Evolutionary conservation across 2,113 vertebrate genomes (phyloP), one percentile per base, ranked within the genome.

Genomic region (Puntigrus tetrazona): DNA sequence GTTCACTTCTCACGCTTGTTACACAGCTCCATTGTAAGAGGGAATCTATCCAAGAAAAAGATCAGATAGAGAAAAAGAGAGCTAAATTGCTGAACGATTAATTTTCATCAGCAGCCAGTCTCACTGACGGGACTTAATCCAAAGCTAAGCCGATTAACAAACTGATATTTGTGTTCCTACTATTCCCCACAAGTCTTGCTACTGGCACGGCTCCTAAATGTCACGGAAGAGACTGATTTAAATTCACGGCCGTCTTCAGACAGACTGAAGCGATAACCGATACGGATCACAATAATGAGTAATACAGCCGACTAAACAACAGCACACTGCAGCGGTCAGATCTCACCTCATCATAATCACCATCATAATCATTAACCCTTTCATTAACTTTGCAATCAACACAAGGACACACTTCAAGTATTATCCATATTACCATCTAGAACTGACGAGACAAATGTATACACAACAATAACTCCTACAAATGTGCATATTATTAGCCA

Each of bases 91-190:
- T 50, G 67, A 47, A 81, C 76, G 79, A 81, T 81, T 87, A 43
- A 61, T 65, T 78, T 59, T 84, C 82, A 80, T 78, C 61, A 69
- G 27, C 22, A 47, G 41, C 29, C 47, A 81, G 67, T 84, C 79
- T 72, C 76, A 45, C 75, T 73, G 55, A 55, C 86, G 25, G 41
- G 82, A 83, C 34, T 86, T 89, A 86, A 92, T 87, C 89, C 79
- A n/a, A 45, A 82, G 20, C 67, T 87, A 89, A 81, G 80, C 82
- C 63, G 82, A 89, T 91, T 88, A 89, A 83, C 87, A 88, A 65
- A 74, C 78, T 81, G 84, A 88, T 89, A 89, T 89, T 88, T 89
- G 84, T 88, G 88, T 89, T 88, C 88, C 55, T 34, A 61, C 70
- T 52, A 86, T 86, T 77, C 82, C 31, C 79, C 78, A 61, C 76